Conservation (phyloP, 2,113 vertebrate species). For the Lutjanus erythropterus region DNA sequence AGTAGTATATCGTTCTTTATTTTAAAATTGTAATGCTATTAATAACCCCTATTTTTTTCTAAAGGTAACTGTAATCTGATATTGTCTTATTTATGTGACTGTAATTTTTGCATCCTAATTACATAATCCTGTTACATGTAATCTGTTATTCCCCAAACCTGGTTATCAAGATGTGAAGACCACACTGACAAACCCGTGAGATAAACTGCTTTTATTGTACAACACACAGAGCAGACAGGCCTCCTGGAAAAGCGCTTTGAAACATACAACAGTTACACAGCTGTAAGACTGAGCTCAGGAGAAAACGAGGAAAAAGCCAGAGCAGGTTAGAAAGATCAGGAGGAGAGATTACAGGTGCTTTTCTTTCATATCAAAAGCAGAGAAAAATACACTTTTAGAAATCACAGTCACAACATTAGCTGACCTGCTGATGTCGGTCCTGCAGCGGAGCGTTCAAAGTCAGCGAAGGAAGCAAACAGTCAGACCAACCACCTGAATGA, state of each 20-base stretch:
- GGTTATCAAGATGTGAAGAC: neutral
- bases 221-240: slow-evolving; percentile 43
- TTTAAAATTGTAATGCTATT: too few relatives aligned
- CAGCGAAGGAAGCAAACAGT: slow-evolving; percentile 40
- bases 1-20: too few relatives aligned
- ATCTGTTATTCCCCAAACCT: too few relatives aligned
- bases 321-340: slow-evolving; percentile 26
- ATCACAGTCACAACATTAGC: slow-evolving; percentile 51
- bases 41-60: too few relatives aligned
- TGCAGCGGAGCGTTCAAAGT: neutral
- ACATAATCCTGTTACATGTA: too few relatives aligned
- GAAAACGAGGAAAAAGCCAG: slow-evolving; percentile 8
- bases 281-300: slow-evolving; percentile 25
- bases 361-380: slow-evolving; percentile 64
- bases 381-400: slow-evolving; percentile 57
- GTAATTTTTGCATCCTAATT: too few relatives aligned
- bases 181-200: neutral
- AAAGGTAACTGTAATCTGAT: too few relatives aligned
- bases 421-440: neutral
- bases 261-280: slow-evolving; percentile 37
- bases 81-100: too few relatives aligned
- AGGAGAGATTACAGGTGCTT: slow-evolving; percentile 19
- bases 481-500: neutral
- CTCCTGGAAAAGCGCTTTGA: slow-evolving; percentile 12
- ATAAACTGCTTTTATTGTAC: slow-evolving; percentile 54